These are phyloP conservation scores for Stegophylla sp. DNA, from an alignment of 2,888 invertebrate species.

Conservation along the genomic window DNA sequence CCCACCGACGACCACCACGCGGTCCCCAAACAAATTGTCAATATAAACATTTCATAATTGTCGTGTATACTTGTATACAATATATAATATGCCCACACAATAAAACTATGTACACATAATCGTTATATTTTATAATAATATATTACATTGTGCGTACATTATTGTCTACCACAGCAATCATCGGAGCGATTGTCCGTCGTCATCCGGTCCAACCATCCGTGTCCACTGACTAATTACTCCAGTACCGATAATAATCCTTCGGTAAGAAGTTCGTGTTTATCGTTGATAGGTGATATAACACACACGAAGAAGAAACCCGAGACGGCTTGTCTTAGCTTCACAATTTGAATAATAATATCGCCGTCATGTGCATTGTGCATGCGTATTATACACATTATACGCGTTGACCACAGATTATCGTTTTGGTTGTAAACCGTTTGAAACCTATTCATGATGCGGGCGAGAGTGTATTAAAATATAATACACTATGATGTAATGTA, in stretches of 20 bases:
- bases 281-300: not conserved
- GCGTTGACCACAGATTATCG: conserved; percentile 4
- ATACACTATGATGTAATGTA: not conserved
- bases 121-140: not conserved
- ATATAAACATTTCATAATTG: not conserved
- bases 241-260: conserved; percentile 9
- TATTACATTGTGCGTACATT: not conserved
- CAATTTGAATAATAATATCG: conserved; percentile 40
- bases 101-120: not conserved
- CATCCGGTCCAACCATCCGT: conserved; percentile 3
- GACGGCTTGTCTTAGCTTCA: not conserved
- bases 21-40: not conserved
- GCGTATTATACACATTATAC: not conserved
- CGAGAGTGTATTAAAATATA: not conserved
- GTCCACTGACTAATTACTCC: conserved; percentile 21
- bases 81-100: not conserved
- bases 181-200: not conserved
- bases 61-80: not conserved
- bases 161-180: too few relatives aligned
- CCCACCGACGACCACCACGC: not conserved
- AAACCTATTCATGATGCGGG: not conserved
- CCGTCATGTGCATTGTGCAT: not conserved
- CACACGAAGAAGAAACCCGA: conserved; percentile 1
- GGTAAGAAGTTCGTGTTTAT: not conserved
- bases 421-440: not conserved